Percentiles rank a stretch among this genome's conserved stretches.
Evolutionary conservation across 2,888 invertebrate genomes (phyloP).

Genomic region (Tubulanus polymorphus): DNA sequence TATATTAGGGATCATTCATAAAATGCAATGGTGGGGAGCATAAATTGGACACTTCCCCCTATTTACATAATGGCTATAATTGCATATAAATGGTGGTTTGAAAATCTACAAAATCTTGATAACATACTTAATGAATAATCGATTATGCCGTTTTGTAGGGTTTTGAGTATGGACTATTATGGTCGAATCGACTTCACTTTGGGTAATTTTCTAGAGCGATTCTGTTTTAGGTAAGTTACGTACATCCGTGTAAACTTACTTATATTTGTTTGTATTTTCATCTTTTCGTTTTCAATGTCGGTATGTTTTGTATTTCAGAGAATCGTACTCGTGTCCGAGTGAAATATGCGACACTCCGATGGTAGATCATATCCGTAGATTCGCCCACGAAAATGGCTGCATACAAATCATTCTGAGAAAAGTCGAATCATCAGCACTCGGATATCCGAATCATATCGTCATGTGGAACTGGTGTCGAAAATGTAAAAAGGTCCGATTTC

Average conservation of each 20-base stretch:
- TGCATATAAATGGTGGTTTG: no score
- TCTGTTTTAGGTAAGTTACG: constrained; percentile 66
- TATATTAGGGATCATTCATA: no score
- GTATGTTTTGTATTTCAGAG: constrained; percentile 52
- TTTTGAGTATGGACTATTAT: constrained; percentile 92
- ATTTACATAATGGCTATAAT: no score
- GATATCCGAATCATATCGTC: constrained; percentile 59
- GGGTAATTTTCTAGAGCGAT: constrained; percentile 87
- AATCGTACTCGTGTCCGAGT: constrained; percentile 77
- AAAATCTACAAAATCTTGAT: not conserved
- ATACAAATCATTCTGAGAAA: constrained; percentile 68
- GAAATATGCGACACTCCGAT: constrained; percentile 76
- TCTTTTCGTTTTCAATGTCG: not conserved
- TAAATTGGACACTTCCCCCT: no score
- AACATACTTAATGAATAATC: not conserved
- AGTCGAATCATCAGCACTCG: constrained; percentile 55
- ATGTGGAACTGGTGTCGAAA: constrained; percentile 82
- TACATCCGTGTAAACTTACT: not conserved
- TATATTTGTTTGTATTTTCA: not conserved
- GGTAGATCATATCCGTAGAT: constrained; percentile 81
- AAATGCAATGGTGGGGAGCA: no score
- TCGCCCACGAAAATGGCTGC: constrained; percentile 80
- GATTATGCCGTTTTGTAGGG: constrained; percentile 62
- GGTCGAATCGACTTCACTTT: constrained; percentile 91
- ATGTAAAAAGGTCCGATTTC: constrained; percentile 57